Percentiles rank a stretch among this genome's conserved stretches.
Conservation (phyloP, 1,140 invertebrate genomes). For the Phortica variegata region DNA sequence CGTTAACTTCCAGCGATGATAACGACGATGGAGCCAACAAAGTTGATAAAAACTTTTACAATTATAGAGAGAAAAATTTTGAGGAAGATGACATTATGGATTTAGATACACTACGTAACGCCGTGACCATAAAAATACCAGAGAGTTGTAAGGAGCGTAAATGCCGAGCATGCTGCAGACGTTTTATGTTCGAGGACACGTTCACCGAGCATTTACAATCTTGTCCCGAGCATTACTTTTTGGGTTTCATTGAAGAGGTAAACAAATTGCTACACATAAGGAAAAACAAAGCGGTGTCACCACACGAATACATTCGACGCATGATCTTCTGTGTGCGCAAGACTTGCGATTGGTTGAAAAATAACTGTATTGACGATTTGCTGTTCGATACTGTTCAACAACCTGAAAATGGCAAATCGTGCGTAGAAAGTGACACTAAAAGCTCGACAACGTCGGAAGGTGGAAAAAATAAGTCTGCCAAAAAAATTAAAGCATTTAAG, state of each 20-base stretch:
- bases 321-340: conserved; percentile 51
- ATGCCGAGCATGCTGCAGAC: conserved; percentile 43
- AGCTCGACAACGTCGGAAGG: too few species aligned
- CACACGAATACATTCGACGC: conserved; percentile 47
- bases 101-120: conserved; percentile 31
- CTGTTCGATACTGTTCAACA: conserved; percentile 32
- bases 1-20: conserved; percentile 38
- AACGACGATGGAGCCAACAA: conserved; percentile 39
- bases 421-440: too few species aligned
- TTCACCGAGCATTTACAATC: conserved; percentile 41
- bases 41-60: conserved; percentile 41
- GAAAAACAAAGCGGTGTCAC: conserved; percentile 42
- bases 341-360: conserved; percentile 46
- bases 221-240: conserved; percentile 47
- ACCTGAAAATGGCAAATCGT: too few species aligned
- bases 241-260: conserved; percentile 32
- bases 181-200: conserved; percentile 52
- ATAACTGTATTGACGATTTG: conserved; percentile 33
- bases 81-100: conserved; percentile 55
- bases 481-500: background rate
- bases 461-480: background rate
- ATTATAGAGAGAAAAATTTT: conserved; percentile 50
- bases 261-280: conserved; percentile 37
- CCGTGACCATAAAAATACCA: conserved; percentile 44
- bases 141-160: conserved; percentile 52